Conservation (phyloP, 53 echinoderm and acorn worm genomes). For the Arbacia lixula region DNA sequence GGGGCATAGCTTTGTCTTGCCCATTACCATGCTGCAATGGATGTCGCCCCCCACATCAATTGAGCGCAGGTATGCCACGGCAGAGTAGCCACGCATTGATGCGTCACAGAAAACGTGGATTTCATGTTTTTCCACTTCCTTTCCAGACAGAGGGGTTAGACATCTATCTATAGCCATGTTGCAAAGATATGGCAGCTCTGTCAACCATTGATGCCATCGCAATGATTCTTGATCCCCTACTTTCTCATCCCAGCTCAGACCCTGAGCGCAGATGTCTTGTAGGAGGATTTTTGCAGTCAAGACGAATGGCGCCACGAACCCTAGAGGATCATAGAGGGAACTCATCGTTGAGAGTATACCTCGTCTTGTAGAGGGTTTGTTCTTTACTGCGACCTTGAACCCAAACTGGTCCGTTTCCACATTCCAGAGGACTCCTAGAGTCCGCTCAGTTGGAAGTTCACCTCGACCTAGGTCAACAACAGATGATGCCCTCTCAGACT, state of each 20-base stretch:
- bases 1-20: constrained; percentile 65
- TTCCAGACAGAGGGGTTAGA: neutral
- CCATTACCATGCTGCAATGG: constrained; percentile 65
- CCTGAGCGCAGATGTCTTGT: constrained; percentile 66
- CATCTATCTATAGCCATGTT: constrained; percentile 54
- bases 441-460: constrained; percentile 62
- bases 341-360: constrained; percentile 66
- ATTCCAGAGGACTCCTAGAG: constrained; percentile 66
- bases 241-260: constrained; percentile 69
- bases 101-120: constrained; percentile 67
- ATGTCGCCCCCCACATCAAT: neutral
- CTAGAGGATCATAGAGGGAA: constrained; percentile 79
- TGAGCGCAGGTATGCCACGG: constrained; percentile 59
- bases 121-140: neutral
- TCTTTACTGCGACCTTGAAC: constrained; percentile 43
- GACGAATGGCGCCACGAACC: constrained; percentile 71
- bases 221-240: neutral
- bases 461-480: constrained; percentile 54
- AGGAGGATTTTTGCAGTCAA: constrained; percentile 66
- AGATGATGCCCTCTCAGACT: constrained; percentile 56
- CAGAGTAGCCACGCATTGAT: constrained; percentile 64
- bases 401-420: constrained; percentile 57
- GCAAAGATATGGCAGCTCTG: constrained; percentile 44
- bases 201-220: constrained; percentile 49
- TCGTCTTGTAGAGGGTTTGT: constrained; percentile 60